A percentile compares a stretch with the other conserved stretches of the same genome.
Conservation (phyloP, 2,888 invertebrate genomes). For the Brachyopa scutellaris region DNA sequence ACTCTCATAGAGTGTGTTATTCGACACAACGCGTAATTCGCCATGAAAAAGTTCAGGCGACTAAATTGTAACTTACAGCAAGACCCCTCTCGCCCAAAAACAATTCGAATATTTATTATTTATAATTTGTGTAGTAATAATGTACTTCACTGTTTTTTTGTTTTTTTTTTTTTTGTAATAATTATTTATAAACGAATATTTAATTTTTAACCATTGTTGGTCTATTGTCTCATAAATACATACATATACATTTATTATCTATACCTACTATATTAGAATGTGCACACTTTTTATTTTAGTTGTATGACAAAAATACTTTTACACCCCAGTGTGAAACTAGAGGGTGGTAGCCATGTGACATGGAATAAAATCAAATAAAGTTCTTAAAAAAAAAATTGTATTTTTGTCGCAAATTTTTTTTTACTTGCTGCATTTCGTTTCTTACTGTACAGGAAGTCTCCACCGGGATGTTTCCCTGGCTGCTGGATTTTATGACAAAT, state of each 20-base stretch:
- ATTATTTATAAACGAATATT: slow-evolving; percentile 66
- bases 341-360: slow-evolving; percentile 36
- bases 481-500: too few species aligned
- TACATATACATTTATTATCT: slow-evolving; percentile 31
- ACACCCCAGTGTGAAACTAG: slow-evolving; percentile 47
- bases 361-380: slow-evolving; percentile 49
- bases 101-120: slow-evolving; percentile 62
- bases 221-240: slow-evolving; percentile 38
- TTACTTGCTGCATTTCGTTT: too few species aligned
- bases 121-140: slow-evolving; percentile 61
- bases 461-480: too few species aligned
- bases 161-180: slow-evolving; percentile 49
- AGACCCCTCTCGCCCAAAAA: slow-evolving; percentile 60
- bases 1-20: slow-evolving; percentile 52
- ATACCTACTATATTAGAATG: slow-evolving; percentile 50
- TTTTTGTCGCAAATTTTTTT: too few species aligned
- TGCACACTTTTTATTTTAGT: slow-evolving; percentile 53
- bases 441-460: too few species aligned
- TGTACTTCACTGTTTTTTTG: slow-evolving; percentile 33
- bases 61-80: slow-evolving; percentile 19
- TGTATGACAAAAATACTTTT: slow-evolving; percentile 32
- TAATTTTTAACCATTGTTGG: slow-evolving; percentile 51
- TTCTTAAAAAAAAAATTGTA: slow-evolving; percentile 5
- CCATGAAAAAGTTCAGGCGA: slow-evolving; percentile 9
- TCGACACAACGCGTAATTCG: background rate